Conservation (phyloP, 2,797 vertebrate species). For the Chelon labrosus region DNA sequence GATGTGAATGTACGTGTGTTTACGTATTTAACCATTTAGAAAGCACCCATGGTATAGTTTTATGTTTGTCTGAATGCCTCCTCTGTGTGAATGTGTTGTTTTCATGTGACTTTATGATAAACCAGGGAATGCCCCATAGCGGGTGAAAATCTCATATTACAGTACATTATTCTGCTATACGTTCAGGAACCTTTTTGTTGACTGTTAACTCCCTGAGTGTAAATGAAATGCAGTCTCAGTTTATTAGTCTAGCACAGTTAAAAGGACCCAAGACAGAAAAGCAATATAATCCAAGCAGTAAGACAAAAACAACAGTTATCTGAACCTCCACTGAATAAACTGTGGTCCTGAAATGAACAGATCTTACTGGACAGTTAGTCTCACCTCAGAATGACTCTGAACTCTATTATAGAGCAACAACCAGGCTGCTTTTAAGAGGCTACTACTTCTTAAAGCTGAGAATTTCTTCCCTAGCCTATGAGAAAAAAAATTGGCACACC, state of each 20-base stretch:
- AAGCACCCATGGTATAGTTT: neutral
- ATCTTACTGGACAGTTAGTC: neutral
- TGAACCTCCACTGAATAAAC: constrained; percentile 30
- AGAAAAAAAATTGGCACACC: constrained; percentile 6
- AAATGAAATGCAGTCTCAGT: constrained; percentile 17
- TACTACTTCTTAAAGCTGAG: neutral
- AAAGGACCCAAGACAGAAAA: constrained; percentile 19
- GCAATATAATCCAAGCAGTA: constrained; percentile 22
- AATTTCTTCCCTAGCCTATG: neutral
- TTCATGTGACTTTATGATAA: constrained; percentile 19
- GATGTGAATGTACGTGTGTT: constrained; percentile 18
- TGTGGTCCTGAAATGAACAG: neutral
- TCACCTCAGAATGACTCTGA: too few species aligned
- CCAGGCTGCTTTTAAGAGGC: neutral
- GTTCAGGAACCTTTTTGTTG: constrained; percentile 16
- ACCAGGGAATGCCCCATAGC: constrained; percentile 18
- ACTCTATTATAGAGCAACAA: neutral
- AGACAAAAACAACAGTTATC: constrained; percentile 17
- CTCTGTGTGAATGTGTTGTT: constrained; percentile 10
- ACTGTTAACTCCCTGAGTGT: constrained; percentile 5
- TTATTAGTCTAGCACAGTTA: constrained; percentile 17
- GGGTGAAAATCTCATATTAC: constrained; percentile 40
- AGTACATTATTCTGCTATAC: constrained; percentile 4
- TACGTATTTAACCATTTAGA: constrained; percentile 3
- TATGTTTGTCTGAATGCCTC: constrained; percentile 5